phyloP scores from a whole-genome alignment of 1,140 invertebrate genomes.

The Solenopsis invicta region DNA sequence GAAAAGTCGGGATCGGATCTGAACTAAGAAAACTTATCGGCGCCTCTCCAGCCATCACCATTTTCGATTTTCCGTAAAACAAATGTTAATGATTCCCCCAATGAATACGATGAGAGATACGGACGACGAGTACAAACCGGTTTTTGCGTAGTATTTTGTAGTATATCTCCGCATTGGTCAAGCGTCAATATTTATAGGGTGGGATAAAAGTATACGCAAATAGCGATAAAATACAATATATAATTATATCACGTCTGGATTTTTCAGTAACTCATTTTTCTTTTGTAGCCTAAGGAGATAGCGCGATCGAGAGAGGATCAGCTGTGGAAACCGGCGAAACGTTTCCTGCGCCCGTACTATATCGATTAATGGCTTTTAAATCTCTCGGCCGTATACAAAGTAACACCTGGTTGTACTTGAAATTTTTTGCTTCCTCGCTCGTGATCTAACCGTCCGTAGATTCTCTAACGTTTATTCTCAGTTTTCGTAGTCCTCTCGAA shows the following conservation, averaged over 20 bases:
- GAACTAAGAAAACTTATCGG: neutral
- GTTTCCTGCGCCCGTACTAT: neutral
- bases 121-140: slow-evolving; percentile 23
- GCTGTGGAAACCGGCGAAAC: neutral
- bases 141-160: slow-evolving; percentile 3
- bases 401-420: slow-evolving; percentile 9
- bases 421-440: neutral
- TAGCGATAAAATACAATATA: neutral
- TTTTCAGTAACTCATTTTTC: neutral
- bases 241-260: neutral
- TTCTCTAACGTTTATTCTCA: neutral
- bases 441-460: neutral
- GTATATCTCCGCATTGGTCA: neutral
- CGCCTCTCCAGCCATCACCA: neutral
- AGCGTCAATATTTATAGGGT: slow-evolving; percentile 2
- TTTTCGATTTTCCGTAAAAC: slow-evolving; percentile 38
- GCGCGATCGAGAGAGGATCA: neutral
- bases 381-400: neutral
- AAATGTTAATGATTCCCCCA: slow-evolving; percentile 34
- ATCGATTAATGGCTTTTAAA: slow-evolving; percentile 25
- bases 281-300: neutral
- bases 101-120: neutral
- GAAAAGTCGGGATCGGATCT: neutral
- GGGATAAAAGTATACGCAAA: neutral
- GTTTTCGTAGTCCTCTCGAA: neutral